Evolutionary conservation across 2,797 vertebrate genomes (phyloP).

Genomic region (Podarcis lilfordi): DNA sequence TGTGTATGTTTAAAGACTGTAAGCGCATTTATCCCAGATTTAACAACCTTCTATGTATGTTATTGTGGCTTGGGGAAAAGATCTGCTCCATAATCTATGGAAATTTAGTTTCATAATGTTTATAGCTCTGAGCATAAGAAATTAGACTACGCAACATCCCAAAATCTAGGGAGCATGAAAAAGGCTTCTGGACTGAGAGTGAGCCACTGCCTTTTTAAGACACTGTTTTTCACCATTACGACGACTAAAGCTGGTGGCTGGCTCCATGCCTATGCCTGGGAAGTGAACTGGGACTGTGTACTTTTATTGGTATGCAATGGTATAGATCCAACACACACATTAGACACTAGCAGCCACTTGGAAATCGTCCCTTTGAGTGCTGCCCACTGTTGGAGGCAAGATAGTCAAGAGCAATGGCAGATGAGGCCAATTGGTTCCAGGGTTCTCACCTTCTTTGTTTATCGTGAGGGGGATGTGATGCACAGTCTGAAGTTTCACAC

Average conservation of each 20-base stretch:
- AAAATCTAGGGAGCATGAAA: not conserved
- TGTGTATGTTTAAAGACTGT: too few species aligned
- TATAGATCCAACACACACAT: not conserved
- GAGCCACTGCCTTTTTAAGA: too few species aligned
- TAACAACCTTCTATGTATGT: not conserved
- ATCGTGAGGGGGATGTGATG: constrained; percentile 92
- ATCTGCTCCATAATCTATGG: not conserved
- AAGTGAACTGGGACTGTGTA: not conserved
- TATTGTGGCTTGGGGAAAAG: not conserved
- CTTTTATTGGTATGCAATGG: too few species aligned
- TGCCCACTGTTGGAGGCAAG: not conserved
- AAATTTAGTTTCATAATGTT: not conserved
- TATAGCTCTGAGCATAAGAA: too few species aligned
- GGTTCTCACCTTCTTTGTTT: constrained; percentile 89
- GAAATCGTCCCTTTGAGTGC: not conserved
- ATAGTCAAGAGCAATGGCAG: not conserved
- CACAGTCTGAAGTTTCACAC: constrained; percentile 94
- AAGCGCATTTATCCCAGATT: not conserved
- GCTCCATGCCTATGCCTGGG: too few species aligned
- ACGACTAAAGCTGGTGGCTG: too few species aligned
- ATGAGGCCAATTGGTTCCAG: too few species aligned
- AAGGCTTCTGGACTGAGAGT: too few species aligned
- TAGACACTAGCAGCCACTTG: not conserved
- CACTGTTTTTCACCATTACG: too few species aligned
- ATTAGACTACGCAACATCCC: not conserved